Base-by-base conservation (phyloP, 2,888 invertebrate species). In the Meiosimyza platycephala region DNA sequence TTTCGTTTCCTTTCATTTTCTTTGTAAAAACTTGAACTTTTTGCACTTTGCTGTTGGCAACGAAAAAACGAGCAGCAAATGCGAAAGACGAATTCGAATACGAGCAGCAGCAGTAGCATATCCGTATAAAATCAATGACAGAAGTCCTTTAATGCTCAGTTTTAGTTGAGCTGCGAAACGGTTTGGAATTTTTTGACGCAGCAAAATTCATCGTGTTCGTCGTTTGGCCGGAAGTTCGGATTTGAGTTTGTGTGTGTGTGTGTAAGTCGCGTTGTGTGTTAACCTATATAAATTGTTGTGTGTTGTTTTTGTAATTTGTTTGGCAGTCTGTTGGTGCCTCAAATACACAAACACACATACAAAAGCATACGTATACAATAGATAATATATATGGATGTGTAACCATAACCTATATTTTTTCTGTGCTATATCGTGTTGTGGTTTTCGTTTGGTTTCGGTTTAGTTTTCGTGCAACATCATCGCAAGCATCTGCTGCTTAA, bases 91-190 rank as follows among this genome's bases (percentile, higher is more conserved):
- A 74, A 16, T 47, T 40, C 7, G 15, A 18, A 47, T 40, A 16
- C 16, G n/a, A 60, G 70, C 16, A 57, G 67, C 28, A 28, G 28
- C 28, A 28, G 28, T 28, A 28, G 28, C 71, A 60, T 59, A 70
- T 78, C 80, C 79, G 80, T 82, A 82, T 82, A 83, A 82, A 82
- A 82, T 82, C 83, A 83, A 82, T 82, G 80, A 80, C 77, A 78
- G 80, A 78, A 78, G 81, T 81, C 80, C 82, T 83, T 81, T 79
- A 78, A 78, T 79, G 81, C 80, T 83, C 80, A 83, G 83, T 83
- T 81, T 80, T 80, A 80, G 79, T 81, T 78, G 78, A 75, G 78
- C 74, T 77, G 75, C 79, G 75, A 72, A 77, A 76, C 78, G 80
- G 78, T 70, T 66, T 16, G 66, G 16, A 22, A 52, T 18, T 62